These are phyloP conservation scores for Callipepla californica DNA, from an alignment of 2,113 vertebrate species.

Conservation along the genomic window DNA sequence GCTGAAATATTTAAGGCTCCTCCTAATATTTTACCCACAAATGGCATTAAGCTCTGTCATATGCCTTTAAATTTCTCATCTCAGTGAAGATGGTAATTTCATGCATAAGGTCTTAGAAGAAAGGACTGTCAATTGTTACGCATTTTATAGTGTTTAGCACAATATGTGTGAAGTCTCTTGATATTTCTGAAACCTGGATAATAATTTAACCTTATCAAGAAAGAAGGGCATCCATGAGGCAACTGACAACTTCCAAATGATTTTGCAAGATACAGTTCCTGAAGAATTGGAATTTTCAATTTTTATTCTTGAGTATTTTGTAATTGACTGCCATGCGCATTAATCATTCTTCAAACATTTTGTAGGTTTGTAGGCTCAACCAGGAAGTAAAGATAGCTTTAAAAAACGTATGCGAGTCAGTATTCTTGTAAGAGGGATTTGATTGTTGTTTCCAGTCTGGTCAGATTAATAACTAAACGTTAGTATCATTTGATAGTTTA, in stretches of 20 bases:
- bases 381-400: not conserved
- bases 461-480: not conserved
- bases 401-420: not conserved
- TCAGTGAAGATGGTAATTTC: not conserved
- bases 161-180: not conserved
- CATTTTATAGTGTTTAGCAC: not conserved
- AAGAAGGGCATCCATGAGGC: not conserved
- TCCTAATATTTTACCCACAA: slow-evolving; percentile 12
- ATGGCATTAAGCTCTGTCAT: not conserved
- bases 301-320: not conserved
- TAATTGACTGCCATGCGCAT: not conserved
- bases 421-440: not conserved
- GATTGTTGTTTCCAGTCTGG: not conserved
- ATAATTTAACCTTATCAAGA: not conserved
- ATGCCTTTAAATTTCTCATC: not conserved
- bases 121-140: not conserved
- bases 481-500: not conserved
- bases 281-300: not conserved
- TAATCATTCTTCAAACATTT: not conserved
- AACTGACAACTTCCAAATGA: slow-evolving; percentile 5
- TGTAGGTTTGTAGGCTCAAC: not conserved
- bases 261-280: not conserved
- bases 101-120: not conserved
- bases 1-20: not conserved
- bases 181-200: slow-evolving; percentile 1